Evolutionary conservation across 2,113 vertebrate species (phyloP), one percentile per base, ranked within the genome.

Genomic region (Phrynocephalus versicolor): DNA sequence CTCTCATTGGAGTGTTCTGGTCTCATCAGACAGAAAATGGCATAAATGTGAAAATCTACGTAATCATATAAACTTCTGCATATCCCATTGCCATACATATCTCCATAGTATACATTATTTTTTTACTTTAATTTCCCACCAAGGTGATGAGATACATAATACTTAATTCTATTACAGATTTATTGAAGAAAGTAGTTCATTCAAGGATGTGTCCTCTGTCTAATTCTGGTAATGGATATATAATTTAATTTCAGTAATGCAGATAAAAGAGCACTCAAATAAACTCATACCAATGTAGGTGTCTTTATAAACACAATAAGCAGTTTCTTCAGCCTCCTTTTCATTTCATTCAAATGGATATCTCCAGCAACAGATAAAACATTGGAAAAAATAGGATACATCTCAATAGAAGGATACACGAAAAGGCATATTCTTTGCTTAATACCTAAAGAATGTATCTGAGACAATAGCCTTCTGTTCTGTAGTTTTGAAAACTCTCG

Each of bases 171-270:
- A 92, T 95, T 92, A 95, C 0, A 91, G 86, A 90, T 94, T 94
- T 94, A 94, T 93, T 91, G 88, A 93, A 96, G 91, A 85, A 94
- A 84, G 71, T 87, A 76, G 93, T 93, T 94, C 90, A 88, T 88
- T 88, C 93, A 94, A 92, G 88, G 37, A 90, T 94, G 87, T 91
- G 69, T 92, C 87, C 87, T 89, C 87, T 39, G 65, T 81, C 88
- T 95, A 92, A 96, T 96, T 95, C 95, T 94, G 88, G 93, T 96
- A 96, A 96, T 97, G 96, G 95, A 94, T 70, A 80, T 19, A 55
- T 95, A 95, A 96, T 94, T 95, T 94, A 93, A 96, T 96, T 96
- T 95, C 89, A 93, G 85, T 87, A 83, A 93, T 90, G 82, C 78
- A 94, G 91, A 95, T 92, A 92, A 95, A 94, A 93, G 91, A 78